phyloP scores from a whole-genome alignment of 2,113 vertebrate species.

The Erythrocercus mccallii region DNA sequence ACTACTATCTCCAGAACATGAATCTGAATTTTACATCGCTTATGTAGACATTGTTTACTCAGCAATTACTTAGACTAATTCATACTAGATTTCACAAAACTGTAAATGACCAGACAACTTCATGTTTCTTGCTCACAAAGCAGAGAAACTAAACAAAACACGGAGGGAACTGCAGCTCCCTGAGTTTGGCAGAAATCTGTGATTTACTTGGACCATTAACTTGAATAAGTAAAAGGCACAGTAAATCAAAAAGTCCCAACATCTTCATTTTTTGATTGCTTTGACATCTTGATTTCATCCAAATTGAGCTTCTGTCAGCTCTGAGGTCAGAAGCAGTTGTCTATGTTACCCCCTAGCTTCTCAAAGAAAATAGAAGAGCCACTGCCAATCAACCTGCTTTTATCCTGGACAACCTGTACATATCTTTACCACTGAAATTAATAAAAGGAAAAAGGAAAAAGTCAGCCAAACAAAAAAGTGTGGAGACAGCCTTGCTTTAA shows the following conservation, averaged over 20 bases:
- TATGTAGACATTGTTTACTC: not conserved
- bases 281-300: not conserved
- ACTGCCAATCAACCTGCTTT: not conserved
- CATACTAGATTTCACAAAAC: not conserved
- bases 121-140: not conserved
- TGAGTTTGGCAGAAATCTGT: not conserved
- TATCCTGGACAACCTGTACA: not conserved
- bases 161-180: not conserved
- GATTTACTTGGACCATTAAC: not conserved
- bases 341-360: not conserved
- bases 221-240: not conserved
- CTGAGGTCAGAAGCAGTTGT: not conserved
- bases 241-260: not conserved
- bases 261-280: not conserved
- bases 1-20: not conserved
- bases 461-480: not conserved
- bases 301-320: not conserved
- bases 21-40: not conserved
- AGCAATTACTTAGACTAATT: not conserved
- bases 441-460: not conserved
- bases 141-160: not conserved
- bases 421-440: not conserved
- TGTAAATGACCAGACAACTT: not conserved
- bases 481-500: not conserved
- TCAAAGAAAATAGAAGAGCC: not conserved